Evolutionary conservation across 2,888 invertebrate genomes (phyloP), one percentile per base, ranked within the genome.

Genomic region (Hemaris fuciformis): DNA sequence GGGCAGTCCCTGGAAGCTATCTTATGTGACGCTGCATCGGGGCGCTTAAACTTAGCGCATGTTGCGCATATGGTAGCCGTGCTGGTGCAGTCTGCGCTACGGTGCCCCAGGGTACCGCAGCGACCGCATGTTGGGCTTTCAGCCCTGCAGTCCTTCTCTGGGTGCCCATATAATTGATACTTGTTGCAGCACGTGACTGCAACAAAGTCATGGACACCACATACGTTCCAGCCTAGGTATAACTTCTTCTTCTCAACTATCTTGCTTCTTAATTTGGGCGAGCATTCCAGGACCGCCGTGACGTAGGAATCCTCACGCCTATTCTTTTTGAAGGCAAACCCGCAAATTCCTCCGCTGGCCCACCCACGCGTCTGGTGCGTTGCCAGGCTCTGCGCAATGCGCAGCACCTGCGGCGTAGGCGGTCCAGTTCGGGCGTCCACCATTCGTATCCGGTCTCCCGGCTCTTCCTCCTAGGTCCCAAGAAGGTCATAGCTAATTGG

Each of bases 321-420:
- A 6, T 4, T 46, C 0, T 23, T 6, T 10, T 0, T 23, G 4
- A 38, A 38, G 1, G n/a, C 13, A 1, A 38, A 34, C 4, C n/a
- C 10, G 1, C 34, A n/a, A n/a, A 10, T 34, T 38, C 34, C 13
- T 13, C n/a, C n/a, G n/a, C 74, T n/a, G n/a, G n/a, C n/a, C n/a
- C n/a, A n/a, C n/a, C n/a, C n/a, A n/a, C n/a, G n/a, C n/a, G n/a
- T n/a, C n/a, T n/a, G n/a, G n/a, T n/a, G n/a, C n/a, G n/a, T n/a
- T n/a, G n/a, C n/a, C n/a, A n/a, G n/a, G n/a, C 0, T 73, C 72
- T 0, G 73, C 74, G 0, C 76, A 62, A n/a, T 0, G 1, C 1
- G 0, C 56, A 27, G 0, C 41, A 15, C 1, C 1, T 31, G 0
- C 46, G 23, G 0, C 66, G 46, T 2, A 60, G 15, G 0, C 0